Conservation (phyloP, 2,113 vertebrate genomes). For the Pedionomus torquatus region DNA sequence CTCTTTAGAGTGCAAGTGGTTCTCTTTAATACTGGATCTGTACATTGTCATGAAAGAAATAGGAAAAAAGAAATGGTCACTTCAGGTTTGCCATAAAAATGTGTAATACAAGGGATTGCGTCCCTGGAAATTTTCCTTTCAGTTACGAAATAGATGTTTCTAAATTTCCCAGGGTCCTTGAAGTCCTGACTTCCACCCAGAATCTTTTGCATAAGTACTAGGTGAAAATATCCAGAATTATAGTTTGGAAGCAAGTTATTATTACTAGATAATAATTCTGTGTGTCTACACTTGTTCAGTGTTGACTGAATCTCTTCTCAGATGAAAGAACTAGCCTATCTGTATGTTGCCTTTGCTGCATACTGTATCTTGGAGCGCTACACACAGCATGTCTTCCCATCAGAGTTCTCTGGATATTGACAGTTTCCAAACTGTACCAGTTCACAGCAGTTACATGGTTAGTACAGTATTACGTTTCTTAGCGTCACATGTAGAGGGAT, state of each 20-base stretch:
- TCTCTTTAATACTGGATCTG: not conserved
- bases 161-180: not conserved
- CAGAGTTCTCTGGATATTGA: not conserved
- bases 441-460: not conserved
- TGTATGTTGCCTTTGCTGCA: not conserved
- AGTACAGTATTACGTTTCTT: not conserved
- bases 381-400: accelerated
- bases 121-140: not conserved
- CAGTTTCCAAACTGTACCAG: not conserved
- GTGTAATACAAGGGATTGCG: not conserved
- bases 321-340: not conserved
- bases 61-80: accelerated
- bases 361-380: not conserved
- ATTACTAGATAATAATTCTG: not conserved
- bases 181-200: not conserved
- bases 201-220: not conserved
- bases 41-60: not conserved
- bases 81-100: not conserved
- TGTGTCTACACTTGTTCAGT: not conserved
- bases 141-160: not conserved
- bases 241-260: not conserved
- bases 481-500: not conserved
- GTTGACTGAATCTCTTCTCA: not conserved
- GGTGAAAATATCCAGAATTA: not conserved
- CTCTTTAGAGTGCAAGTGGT: not conserved